Conservation (phyloP, 1,140 invertebrate genomes). For the Zaprionus africanus region DNA sequence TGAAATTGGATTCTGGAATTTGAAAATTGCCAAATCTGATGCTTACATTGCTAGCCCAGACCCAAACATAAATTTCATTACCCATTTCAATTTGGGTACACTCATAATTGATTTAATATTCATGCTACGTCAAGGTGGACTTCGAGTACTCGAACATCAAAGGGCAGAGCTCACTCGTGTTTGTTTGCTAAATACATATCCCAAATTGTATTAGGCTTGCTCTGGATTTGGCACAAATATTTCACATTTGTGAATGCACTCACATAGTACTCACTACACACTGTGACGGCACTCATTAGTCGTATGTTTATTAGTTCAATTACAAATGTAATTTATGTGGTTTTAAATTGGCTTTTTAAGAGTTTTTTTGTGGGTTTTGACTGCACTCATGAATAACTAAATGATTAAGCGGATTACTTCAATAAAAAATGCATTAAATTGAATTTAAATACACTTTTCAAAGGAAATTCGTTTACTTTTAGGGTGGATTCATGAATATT, state of each 20-base stretch:
- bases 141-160: neutral
- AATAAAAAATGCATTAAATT: neutral
- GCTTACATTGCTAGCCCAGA: neutral
- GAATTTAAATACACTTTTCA: neutral
- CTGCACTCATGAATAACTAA: neutral
- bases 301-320: neutral
- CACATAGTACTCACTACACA: neutral
- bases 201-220: neutral
- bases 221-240: neutral
- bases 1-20: constrained; percentile 14
- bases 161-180: neutral
- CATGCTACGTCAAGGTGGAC: neutral
- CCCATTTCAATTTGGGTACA: constrained; percentile 19
- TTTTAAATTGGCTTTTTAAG: neutral
- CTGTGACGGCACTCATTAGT: neutral
- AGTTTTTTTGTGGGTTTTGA: neutral
- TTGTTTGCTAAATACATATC: neutral
- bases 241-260: neutral
- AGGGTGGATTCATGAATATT: too few species aligned
- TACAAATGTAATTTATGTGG: neutral
- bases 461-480: too few species aligned
- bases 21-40: neutral
- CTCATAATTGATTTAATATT: constrained; percentile 33
- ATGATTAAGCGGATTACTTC: neutral
- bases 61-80: constrained; percentile 22